Base-by-base conservation (phyloP, 2,113 vertebrate species). In the Miniopterus natalensis region DNA sequence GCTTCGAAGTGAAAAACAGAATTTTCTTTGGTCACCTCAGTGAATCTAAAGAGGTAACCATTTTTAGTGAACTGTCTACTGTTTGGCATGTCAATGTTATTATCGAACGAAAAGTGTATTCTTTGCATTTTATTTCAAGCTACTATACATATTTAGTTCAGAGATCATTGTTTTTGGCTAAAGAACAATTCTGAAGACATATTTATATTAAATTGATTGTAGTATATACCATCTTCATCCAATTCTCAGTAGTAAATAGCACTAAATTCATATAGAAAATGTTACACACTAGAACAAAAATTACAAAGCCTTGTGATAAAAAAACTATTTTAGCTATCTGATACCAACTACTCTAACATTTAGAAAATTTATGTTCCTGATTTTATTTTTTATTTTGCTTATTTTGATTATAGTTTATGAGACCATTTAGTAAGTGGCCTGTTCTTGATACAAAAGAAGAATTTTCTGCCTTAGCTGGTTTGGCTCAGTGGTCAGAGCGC, bases 61-160 rank as follows among this genome's bases (percentile, higher is more conserved):
- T 74, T 23, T 25, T 66, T 49, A 73, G 40, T 15, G 20, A 92
- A 57, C 40, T 36, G 15, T 36, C 20, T 36, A 57, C 21, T 45
- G 8, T 31, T 29, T 66, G 11, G 20, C 8, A n/a, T 83, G 27
- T 21, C 49, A 63, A 51, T 3, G 51, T 51, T 29, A 9, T 49
- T 8, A n/a, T 47, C 4, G 47, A 55, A 57, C 20, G 31, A 51
- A 84, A 63, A 79, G 6, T 18, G 11, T 1, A 51, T 78, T 86
- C 1, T 31, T 90, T 65, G 7, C 3, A 81, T 86, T 79, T 66
- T 55, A 63, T 71, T 92, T 94, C 25, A 87, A 93, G 73, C 85
- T 92, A 57, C 3, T 3, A 14, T 70, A 42, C 8, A 78, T 83
- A 73, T 77, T 45, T 77, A 53, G 1, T 74, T 90, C 42, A 42